Conservation (phyloP, 1,140 invertebrate species). For the Phenacoccus solenopsis region DNA sequence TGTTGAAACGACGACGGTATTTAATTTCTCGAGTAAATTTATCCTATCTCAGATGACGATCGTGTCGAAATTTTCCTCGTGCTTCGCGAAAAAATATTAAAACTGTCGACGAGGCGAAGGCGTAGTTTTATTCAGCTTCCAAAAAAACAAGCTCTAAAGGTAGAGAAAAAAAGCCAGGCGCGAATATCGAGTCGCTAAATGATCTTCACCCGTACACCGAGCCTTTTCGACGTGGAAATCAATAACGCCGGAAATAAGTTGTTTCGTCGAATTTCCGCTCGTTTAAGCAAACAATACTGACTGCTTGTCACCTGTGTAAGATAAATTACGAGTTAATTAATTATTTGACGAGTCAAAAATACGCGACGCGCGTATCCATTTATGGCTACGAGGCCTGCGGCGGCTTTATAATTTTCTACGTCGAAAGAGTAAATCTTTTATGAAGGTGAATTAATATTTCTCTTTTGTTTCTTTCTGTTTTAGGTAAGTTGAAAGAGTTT, state of each 20-base stretch:
- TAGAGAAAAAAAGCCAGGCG: not conserved
- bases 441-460: not conserved
- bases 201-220: not conserved
- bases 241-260: not conserved
- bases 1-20: too few species aligned
- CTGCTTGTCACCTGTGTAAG: not conserved
- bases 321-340: not conserved
- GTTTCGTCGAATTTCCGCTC: not conserved
- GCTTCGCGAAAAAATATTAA: not conserved
- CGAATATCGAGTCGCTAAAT: not conserved
- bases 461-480: not conserved
- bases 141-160: too few species aligned
- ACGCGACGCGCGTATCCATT: too few species aligned
- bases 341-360: conserved; percentile 2
- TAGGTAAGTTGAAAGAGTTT: not conserved
- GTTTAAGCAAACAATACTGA: not conserved
- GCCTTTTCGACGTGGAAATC: not conserved
- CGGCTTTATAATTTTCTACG: too few species aligned
- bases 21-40: too few species aligned
- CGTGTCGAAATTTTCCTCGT: not conserved
- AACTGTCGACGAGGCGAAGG: not conserved
- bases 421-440: not conserved
- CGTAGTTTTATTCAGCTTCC: too few species aligned
- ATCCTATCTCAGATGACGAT: too few species aligned
- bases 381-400: too few species aligned